Base-by-base conservation (phyloP, 1,140 invertebrate genomes). In the Acromyrmex echinatior region DNA sequence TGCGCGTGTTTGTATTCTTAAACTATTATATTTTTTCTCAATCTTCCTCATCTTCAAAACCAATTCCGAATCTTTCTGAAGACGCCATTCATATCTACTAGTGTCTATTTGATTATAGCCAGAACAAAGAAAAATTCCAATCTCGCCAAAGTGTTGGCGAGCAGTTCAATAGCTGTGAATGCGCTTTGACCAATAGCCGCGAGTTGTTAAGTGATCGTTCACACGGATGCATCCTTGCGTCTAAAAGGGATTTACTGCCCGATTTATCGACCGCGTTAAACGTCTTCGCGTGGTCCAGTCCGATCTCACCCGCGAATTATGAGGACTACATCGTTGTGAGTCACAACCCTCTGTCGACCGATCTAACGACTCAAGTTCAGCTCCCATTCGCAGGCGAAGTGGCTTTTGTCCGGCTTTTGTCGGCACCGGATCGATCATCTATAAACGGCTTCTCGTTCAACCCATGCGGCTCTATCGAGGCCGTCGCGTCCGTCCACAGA, bases 341-440 rank as follows among this genome's bases (percentile, higher is more conserved):
- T 82, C 66, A 49, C 79, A 82, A 58, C 51, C 66, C 66, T 84
- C 35, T 3, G 80, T 70, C 71, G 85, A 86, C 45, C 62, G 78
- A 81, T 84, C 87, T 86, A 90, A 88, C 87, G 82, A 82, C 56
- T 58, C 49, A 86, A 90, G 60, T 91, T 91, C 81, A 84, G 58
- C 60, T 25, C 45, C 60, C 49, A 18, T 35, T 87, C 87, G 73
- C 56, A 39, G 49, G 49, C 78, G 73, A 79, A 77, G 81, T 90
- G 80, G 86, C 90, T 90, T 91, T 90, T 88, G 90, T 88, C 86
- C 65, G 88, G 71, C 82, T 76, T 78, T 90, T 77, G 87, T 79
- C 86, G 74, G 65, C 51, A 58, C 16, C 86, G 80, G 81, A 91
- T 91, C 90, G 90, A 91, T 91, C 90, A 91, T 91, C 90, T 90